Evolutionary conservation across 1,140 invertebrate species (phyloP).

Genomic region (Drosophila kepulauana): DNA sequence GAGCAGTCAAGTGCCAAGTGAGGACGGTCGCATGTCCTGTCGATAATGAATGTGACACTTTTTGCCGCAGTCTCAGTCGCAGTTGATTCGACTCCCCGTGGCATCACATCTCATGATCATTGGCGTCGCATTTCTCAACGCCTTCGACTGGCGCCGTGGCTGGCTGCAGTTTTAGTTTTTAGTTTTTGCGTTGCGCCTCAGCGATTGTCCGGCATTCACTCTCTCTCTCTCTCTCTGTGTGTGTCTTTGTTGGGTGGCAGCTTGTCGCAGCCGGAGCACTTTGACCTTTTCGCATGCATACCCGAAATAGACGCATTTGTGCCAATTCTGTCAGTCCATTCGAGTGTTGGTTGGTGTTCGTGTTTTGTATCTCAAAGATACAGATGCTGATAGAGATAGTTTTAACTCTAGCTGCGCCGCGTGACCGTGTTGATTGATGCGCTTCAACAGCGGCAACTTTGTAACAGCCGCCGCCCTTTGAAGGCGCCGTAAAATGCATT

Average conservation of each 20-base stretch:
- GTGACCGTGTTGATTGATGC: slow-evolving; percentile 67
- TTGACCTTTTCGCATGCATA: slow-evolving; percentile 69
- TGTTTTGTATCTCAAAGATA: slow-evolving; percentile 43
- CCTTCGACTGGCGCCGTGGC: slow-evolving; percentile 60
- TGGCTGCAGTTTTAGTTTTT: slow-evolving; percentile 3
- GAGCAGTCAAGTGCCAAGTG: slow-evolving; percentile 60
- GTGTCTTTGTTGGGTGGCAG: slow-evolving; percentile 5
- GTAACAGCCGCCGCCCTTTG: slow-evolving; percentile 62
- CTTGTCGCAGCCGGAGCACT: slow-evolving; percentile 47
- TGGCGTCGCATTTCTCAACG: slow-evolving; percentile 58
- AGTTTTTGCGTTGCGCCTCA: slow-evolving; percentile 40
- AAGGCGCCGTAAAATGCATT: slow-evolving; percentile 63
- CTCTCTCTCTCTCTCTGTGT: neutral
- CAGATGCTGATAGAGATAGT: slow-evolving; percentile 17
- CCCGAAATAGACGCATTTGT: slow-evolving; percentile 71
- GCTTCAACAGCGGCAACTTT: slow-evolving; percentile 66
- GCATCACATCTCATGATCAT: slow-evolving; percentile 22
- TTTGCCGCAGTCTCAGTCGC: slow-evolving; percentile 20
- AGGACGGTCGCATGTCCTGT: slow-evolving; percentile 66
- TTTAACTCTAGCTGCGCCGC: slow-evolving; percentile 3
- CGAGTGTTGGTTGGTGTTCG: slow-evolving; percentile 33
- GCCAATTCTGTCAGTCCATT: slow-evolving; percentile 73
- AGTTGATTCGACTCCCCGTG: slow-evolving; percentile 10
- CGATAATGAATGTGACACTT: slow-evolving; percentile 67
- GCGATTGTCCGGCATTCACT: slow-evolving; percentile 35